Conservation (phyloP, 2,888 invertebrate species). For the Crocallis elinguaria region DNA sequence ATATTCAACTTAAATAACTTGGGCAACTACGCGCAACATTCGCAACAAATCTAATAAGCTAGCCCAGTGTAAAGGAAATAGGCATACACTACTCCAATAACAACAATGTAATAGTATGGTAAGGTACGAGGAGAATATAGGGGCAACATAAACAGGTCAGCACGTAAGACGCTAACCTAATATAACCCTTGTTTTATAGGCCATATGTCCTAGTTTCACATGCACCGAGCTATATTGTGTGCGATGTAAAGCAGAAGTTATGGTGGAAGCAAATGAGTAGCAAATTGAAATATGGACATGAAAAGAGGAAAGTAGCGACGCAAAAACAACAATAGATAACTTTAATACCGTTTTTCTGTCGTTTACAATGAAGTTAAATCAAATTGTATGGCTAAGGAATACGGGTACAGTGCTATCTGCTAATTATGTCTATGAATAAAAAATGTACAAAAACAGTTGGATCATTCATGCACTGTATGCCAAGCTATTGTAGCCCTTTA, state of each 20-base stretch:
- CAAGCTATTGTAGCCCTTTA: no score
- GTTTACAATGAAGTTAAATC: no score
- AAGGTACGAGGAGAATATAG: conserved; percentile 53
- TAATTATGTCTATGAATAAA: no score
- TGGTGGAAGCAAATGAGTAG: conserved; percentile 72
- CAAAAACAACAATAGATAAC: not conserved
- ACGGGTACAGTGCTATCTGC: no score
- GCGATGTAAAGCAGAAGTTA: conserved; percentile 71
- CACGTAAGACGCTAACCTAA: conserved; percentile 56
- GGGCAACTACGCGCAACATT: not conserved
- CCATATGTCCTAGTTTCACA: conserved; percentile 71
- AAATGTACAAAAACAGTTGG: no score
- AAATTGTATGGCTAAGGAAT: no score
- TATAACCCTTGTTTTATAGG: conserved; percentile 60
- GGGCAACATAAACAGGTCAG: conserved; percentile 72
- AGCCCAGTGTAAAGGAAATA: not conserved
- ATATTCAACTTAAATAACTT: no score
- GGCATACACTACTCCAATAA: conserved; percentile 36
- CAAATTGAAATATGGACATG: conserved; percentile 43
- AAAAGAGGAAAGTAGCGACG: not conserved
- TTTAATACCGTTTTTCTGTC: no score
- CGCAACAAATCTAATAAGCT: conserved; percentile 8
- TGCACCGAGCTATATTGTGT: conserved; percentile 54
- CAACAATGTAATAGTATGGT: conserved; percentile 59
- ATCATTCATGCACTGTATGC: no score